Evolutionary conservation across 2,797 vertebrate species (phyloP), one percentile per base, ranked within the genome.

Genomic region (Diglossa cyanea): DNA sequence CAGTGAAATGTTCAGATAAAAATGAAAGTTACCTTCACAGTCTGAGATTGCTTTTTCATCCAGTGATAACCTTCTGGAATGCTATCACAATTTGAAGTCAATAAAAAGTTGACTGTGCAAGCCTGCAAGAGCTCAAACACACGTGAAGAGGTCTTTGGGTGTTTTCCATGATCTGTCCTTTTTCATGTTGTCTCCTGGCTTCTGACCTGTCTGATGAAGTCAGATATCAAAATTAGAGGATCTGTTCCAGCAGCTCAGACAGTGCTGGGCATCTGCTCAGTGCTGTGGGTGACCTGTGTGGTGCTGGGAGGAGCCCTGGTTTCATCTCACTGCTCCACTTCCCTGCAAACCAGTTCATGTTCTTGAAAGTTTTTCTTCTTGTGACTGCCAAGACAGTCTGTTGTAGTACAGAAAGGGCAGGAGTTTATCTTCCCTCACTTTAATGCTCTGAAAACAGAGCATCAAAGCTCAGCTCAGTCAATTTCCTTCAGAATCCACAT

Each of bases 381-480:
- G n/a, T 92, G 81, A 92, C 57, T 89, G 67, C 63, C 65, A 94
- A 79, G 77, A 42, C 81, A 93, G 61, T 45, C 84, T 95, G 84
- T 39, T 77, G 58, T n/a, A 79, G 74, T 37, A 53, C 55, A 17
- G 40, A 60, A 73, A 82, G 60, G n/a, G 30, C 74, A 92, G 70
- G 35, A 35, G 70, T 79, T 81, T 75, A 8, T 73, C 47, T 50
- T 72, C 44, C 54, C 47, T 91, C 58, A 28, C 31, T 62, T 72
- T 28, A 83, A 48, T 37, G 37, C 44, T 45, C 72, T 79, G 26
- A 70, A 91, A 93, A 66, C 17, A 63, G 21, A 90, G 35, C 47
- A 74, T 60, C 44, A 72, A 23, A 75, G 45, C 25, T 80, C 57
- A 79, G 48, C 25, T 50, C 73, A 55, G 18, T 11, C 28, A 42